These are phyloP conservation scores for Drosophila formosana DNA, from an alignment of 2,888 invertebrate genomes.

Conservation along the genomic window DNA sequence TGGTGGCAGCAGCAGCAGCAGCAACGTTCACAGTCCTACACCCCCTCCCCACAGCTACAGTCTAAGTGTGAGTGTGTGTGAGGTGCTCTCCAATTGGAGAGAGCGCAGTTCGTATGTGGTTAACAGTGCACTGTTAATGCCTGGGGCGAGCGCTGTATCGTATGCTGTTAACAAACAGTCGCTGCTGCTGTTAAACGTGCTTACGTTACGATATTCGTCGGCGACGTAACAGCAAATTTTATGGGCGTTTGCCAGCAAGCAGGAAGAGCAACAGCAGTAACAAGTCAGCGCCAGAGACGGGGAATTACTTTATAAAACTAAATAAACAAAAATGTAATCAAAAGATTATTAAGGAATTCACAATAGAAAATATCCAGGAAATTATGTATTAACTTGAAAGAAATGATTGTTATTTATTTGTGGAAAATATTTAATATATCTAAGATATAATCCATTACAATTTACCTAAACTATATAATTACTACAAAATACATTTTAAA, in stretches of 20 bases:
- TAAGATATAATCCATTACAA: too few species aligned
- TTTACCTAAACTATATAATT: too few species aligned
- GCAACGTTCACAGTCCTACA: constrained; percentile 13
- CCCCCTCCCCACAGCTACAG: constrained; percentile 29
- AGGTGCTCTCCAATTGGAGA: constrained; percentile 71
- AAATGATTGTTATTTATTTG: too few species aligned
- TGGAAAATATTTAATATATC: too few species aligned
- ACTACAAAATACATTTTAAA: too few species aligned
- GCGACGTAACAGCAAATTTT: constrained; percentile 28
- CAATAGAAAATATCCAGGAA: too few species aligned
- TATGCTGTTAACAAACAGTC: constrained; percentile 23
- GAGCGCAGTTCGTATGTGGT: constrained; percentile 30
- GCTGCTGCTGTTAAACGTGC: constrained; percentile 7
- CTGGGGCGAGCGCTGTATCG: constrained; percentile 33
- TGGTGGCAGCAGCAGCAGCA: constrained; percentile 24
- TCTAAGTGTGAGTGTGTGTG: constrained; percentile 24
- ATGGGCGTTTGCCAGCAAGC: background rate
- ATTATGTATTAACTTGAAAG: too few species aligned
- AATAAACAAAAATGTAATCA: background rate
- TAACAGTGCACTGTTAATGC: constrained; percentile 46
- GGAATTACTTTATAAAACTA: background rate
- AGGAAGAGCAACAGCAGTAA: background rate
- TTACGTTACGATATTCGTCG: constrained; percentile 56
- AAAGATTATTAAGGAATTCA: too few species aligned
- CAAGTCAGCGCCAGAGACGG: background rate